Conservation (phyloP, 2,888 invertebrate species). For the Drosophila nr. perissopoda region DNA sequence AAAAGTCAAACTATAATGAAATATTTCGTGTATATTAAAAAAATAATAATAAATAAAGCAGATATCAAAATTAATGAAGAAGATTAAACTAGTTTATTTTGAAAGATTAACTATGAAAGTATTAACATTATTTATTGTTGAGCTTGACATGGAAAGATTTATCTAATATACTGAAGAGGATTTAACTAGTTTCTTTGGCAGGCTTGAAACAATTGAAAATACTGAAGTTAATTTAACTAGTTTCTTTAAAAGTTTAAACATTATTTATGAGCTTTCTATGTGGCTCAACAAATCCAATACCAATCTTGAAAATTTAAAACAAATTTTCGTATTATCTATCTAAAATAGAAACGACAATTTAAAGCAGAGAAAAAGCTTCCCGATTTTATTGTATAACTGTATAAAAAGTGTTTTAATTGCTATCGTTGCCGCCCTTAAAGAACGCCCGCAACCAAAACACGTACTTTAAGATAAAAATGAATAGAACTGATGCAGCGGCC, state of each 20-base stretch:
- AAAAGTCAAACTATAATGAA: constrained; percentile 34
- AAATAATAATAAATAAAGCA: constrained; percentile 21
- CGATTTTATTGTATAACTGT: neutral
- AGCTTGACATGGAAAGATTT: neutral
- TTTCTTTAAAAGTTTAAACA: neutral
- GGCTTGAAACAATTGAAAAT: neutral
- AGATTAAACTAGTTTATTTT: neutral
- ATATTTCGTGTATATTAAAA: constrained; percentile 36
- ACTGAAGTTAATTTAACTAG: neutral
- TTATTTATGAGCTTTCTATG: neutral
- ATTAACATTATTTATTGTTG: neutral
- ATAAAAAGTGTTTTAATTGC: neutral
- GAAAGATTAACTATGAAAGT: neutral
- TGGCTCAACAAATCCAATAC: neutral
- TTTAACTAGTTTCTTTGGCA: neutral
- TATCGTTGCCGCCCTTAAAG: neutral
- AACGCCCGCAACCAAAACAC: constrained; percentile 39
- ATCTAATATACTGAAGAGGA: neutral
- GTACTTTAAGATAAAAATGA: constrained; percentile 58
- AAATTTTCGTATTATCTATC: neutral
- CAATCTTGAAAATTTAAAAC: neutral
- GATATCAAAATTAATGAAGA: neutral
- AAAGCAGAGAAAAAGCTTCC: neutral
- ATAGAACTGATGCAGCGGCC: constrained; percentile 28
- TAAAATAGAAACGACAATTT: neutral